phyloP scores from a whole-genome alignment of 2,113 vertebrate genomes.

The Paramormyrops kingsleyae region DNA sequence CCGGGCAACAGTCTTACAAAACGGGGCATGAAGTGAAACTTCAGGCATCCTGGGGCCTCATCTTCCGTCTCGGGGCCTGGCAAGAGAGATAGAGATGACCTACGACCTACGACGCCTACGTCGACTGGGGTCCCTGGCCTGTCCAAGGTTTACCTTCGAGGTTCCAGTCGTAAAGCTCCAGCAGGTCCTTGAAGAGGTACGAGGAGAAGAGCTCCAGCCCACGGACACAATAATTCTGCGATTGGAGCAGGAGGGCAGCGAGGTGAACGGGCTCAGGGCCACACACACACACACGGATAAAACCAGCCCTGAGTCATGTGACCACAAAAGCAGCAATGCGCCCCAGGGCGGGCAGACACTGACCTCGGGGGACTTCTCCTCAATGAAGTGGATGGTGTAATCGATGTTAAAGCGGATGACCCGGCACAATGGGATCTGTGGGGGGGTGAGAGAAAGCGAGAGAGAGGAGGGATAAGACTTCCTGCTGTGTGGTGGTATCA shows the following conservation, averaged over 20 bases:
- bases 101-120: no score
- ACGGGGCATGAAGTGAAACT: slow-evolving; percentile 96
- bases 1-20: slow-evolving; percentile 94
- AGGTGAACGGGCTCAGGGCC: background rate
- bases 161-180: slow-evolving; percentile 98
- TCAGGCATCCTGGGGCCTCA: slow-evolving; percentile 65
- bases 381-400: slow-evolving; percentile 99
- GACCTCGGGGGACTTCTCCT: slow-evolving; percentile 98
- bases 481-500: background rate
- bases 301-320: background rate
- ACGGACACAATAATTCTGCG: slow-evolving; percentile 89
- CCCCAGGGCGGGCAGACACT: slow-evolving; percentile 38
- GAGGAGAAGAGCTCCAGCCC: slow-evolving; percentile 89
- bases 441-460: background rate
- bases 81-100: slow-evolving; percentile 21
- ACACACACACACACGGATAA: background rate
- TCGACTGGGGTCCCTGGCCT: no score
- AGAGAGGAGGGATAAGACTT: no score
- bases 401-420: slow-evolving; percentile 99
- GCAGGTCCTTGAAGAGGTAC: slow-evolving; percentile 88
- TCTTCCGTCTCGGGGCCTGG: slow-evolving; percentile 75
- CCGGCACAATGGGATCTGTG: slow-evolving; percentile 92
- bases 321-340: background rate
- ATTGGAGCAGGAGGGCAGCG: no score
- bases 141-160: slow-evolving; percentile 71